A percentile compares a stretch with the other conserved stretches of the same genome.
These are phyloP conservation scores for Hephaestus fuliginosus DNA, from an alignment of 2,797 vertebrate species.

Conservation along the genomic window DNA sequence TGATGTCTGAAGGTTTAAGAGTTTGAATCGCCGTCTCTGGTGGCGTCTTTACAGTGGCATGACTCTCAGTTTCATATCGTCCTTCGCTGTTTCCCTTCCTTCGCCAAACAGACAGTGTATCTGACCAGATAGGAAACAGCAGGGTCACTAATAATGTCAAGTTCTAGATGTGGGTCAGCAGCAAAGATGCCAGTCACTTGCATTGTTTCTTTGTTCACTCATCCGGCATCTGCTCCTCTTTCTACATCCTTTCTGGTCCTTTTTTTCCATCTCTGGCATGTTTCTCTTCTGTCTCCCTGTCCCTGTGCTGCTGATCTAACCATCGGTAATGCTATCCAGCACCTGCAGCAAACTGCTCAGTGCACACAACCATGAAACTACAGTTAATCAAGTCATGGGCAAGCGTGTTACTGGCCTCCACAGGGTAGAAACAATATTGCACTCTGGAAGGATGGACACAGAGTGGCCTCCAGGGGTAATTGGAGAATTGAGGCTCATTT, in stretches of 20 bases:
- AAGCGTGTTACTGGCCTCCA: constrained; percentile 23
- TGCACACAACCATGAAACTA: constrained; percentile 24
- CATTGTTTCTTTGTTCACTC: background rate
- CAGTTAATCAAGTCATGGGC: constrained; percentile 42
- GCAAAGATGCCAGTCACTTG: constrained; percentile 27
- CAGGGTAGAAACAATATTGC: background rate
- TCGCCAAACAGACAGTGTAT: background rate
- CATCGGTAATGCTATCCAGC: background rate
- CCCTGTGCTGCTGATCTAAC: constrained; percentile 15
- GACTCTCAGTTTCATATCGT: constrained; percentile 7
- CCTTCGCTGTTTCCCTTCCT: background rate
- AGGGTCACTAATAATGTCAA: constrained; percentile 35
- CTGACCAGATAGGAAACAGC: constrained; percentile 38
- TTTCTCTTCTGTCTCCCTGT: constrained; percentile 21
- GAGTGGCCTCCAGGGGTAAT: background rate
- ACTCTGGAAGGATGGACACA: constrained; percentile 2
- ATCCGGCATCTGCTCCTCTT: background rate
- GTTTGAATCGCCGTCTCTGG: constrained; percentile 9
- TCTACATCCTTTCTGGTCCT: background rate
- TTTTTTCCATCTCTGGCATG: background rate
- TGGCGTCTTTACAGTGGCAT: background rate
- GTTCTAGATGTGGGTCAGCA: constrained; percentile 56
- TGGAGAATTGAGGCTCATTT: constrained; percentile 1
- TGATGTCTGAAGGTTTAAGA: constrained; percentile 16
- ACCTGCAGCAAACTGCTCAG: constrained; percentile 47